These are phyloP conservation scores for Corythornis cristatus DNA, from an alignment of 2,113 vertebrate species.

Conservation along the genomic window DNA sequence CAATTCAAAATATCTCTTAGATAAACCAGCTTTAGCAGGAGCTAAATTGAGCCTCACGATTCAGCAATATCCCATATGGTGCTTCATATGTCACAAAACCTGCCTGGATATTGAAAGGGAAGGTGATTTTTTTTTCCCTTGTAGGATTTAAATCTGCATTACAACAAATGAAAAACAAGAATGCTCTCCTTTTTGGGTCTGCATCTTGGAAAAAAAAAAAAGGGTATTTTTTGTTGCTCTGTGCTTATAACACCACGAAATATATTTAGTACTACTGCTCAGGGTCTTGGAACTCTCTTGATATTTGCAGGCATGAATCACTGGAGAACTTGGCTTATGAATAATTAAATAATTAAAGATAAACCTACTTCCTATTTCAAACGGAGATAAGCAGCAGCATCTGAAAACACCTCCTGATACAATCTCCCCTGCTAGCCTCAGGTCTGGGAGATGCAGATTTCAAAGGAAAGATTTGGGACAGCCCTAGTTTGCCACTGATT, in stretches of 20 bases:
- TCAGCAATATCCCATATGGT: conserved; percentile 37
- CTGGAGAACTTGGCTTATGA: conserved; percentile 26
- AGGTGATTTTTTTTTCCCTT: not conserved
- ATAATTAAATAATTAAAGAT: conserved; percentile 35
- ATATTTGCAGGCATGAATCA: conserved; percentile 25
- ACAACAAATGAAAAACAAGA: not conserved
- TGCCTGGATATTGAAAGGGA: conserved; percentile 21
- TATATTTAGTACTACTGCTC: conserved; percentile 4
- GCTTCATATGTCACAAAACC: conserved; percentile 41
- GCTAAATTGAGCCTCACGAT: conserved; percentile 6
- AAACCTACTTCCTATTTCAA: conserved; percentile 10
- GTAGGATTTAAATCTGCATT: not conserved
- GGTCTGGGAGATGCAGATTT: not conserved
- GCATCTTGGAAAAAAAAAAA: not conserved
- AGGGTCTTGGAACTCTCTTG: not conserved
- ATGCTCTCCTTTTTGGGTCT: not conserved
- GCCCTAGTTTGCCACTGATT: not conserved
- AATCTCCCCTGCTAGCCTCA: not conserved
- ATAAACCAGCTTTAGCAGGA: conserved; percentile 50
- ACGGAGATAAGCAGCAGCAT: conserved; percentile 35
- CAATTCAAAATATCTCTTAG: conserved; percentile 50
- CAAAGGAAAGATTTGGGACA: not conserved
- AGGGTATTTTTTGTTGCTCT: not conserved
- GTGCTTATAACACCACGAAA: not conserved
- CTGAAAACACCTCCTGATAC: conserved; percentile 45